These are phyloP conservation scores for Drosophila truncata DNA, from an alignment of 1,140 invertebrate genomes.

Conservation along the genomic window DNA sequence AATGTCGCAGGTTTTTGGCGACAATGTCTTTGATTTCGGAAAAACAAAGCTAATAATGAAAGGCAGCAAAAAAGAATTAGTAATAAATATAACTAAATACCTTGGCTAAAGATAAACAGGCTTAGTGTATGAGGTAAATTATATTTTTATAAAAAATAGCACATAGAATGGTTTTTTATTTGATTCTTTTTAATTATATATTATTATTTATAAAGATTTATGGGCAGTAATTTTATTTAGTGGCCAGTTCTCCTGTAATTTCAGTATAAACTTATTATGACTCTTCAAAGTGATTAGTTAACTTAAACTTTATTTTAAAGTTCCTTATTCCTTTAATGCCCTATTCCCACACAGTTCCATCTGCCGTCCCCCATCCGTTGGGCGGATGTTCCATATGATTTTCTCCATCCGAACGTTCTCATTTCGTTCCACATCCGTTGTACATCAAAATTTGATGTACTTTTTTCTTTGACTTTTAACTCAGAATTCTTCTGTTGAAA, in stretches of 20 bases:
- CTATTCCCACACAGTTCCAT: too few relatives aligned
- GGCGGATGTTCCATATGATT: too few relatives aligned
- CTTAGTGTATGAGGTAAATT: not conserved
- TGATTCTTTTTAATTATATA: not conserved
- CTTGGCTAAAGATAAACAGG: constrained; percentile 1
- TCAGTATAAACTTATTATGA: too few relatives aligned
- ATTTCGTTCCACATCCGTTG: too few relatives aligned
- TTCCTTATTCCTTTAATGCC: not conserved
- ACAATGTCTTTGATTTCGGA: not conserved
- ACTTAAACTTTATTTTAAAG: not conserved
- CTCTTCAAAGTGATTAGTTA: too few relatives aligned
- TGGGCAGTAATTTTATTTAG: not conserved
- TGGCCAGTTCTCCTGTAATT: not conserved
- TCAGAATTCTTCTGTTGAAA: too few relatives aligned
- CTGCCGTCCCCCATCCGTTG: too few relatives aligned
- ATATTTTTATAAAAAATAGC: not conserved
- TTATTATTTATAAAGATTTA: not conserved
- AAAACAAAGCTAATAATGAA: constrained; percentile 7
- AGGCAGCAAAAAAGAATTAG: not conserved
- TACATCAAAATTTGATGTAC: too few relatives aligned
- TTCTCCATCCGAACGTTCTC: too few relatives aligned
- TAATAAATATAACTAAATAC: not conserved
- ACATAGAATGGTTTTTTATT: too few relatives aligned
- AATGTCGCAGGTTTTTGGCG: constrained; percentile 15
- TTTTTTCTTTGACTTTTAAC: too few relatives aligned